These are phyloP conservation scores for Gopherus flavomarginatus DNA, from an alignment of 2,113 vertebrate genomes.

Conservation along the genomic window DNA sequence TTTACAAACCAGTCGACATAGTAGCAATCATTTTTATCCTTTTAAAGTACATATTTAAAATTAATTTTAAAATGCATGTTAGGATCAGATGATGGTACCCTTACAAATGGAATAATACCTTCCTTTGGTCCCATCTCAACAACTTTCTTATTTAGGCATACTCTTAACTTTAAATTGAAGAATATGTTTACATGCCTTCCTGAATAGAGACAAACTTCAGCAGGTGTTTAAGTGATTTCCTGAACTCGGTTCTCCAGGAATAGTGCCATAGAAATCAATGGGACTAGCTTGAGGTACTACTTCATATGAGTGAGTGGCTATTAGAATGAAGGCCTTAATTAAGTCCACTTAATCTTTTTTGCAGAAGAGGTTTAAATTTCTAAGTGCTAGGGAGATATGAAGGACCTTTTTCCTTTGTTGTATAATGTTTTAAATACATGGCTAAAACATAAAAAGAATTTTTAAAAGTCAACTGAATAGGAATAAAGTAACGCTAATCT, in stretches of 20 bases:
- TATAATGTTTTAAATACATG: neutral
- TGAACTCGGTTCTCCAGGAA: neutral
- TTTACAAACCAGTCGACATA: neutral
- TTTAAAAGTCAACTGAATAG: neutral
- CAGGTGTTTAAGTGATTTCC: slow-evolving; percentile 39
- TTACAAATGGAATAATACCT: neutral
- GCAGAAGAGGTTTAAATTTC: slow-evolving; percentile 2
- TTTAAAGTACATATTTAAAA: neutral
- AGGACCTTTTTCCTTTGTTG: neutral
- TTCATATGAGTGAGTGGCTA: neutral
- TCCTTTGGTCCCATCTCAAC: slow-evolving; percentile 9
- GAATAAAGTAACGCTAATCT: neutral
- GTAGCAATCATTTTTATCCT: neutral
- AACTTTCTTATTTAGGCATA: slow-evolving; percentile 29
- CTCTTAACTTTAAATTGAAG: slow-evolving; percentile 21
- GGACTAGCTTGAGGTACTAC: slow-evolving; percentile 26
- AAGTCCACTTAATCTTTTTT: neutral
- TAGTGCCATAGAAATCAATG: slow-evolving; percentile 32
- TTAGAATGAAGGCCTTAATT: slow-evolving; percentile 29
- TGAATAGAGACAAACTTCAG: slow-evolving; percentile 36
- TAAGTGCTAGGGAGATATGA: neutral
- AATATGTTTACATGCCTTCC: slow-evolving; percentile 41
- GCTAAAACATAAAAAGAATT: neutral
- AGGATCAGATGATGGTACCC: neutral
- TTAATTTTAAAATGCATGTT: slow-evolving; percentile 7